Evolutionary conservation across 2,797 vertebrate species (phyloP).

Genomic region (Urosaurus nigricauda): DNA sequence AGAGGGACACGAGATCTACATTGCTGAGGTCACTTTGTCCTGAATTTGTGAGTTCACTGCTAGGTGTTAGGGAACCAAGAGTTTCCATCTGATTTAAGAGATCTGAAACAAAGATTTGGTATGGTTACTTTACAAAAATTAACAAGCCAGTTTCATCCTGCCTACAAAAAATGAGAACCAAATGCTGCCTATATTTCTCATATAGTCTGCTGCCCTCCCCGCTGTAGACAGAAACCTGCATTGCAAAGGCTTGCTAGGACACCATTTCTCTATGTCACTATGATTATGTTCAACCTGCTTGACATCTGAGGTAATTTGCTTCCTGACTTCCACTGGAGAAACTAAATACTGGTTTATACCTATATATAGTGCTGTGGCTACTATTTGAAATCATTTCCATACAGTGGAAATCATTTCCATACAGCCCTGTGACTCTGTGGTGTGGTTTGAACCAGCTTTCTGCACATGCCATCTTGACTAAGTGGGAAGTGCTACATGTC

Average conservation of each 20-base stretch:
- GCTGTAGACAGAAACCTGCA: not conserved
- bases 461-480: not conserved
- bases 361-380: not conserved
- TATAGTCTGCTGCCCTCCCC: too few relatives aligned
- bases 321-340: not conserved
- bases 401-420: too few relatives aligned
- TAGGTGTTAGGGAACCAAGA: constrained; percentile 89
- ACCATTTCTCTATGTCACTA: not conserved
- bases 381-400: not conserved
- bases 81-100: constrained; percentile 90
- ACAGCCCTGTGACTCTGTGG: not conserved
- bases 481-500: not conserved
- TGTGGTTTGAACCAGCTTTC: not conserved
- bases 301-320: not conserved
- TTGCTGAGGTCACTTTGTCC: constrained; percentile 88
- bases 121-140: constrained; percentile 37
- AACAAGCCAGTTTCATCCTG: not conserved
- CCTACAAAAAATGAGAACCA: not conserved
- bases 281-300: not conserved
- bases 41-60: constrained; percentile 89
- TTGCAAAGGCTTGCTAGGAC: not conserved
- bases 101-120: constrained; percentile 79
- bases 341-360: not conserved
- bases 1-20: constrained; percentile 92
- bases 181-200: too few relatives aligned